A percentile compares a stretch with the other conserved stretches of the same genome.
Conservation (phyloP, 1,140 invertebrate species). For the Drosophila lacertosa region DNA sequence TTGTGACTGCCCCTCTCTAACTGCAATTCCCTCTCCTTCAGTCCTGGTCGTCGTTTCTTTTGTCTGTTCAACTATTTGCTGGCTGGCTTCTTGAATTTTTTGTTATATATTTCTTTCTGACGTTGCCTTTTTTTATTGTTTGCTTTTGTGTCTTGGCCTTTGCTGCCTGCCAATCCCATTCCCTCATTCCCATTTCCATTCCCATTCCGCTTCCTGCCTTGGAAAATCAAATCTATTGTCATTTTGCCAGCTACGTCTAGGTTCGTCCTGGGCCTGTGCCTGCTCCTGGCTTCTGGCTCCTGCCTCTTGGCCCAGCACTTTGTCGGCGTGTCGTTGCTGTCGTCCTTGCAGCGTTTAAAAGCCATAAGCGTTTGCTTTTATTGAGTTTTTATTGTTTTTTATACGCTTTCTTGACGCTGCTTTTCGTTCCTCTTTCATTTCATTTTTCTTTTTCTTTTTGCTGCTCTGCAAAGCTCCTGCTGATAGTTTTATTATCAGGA, state of each 20-base stretch:
- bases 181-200: conserved; percentile 32
- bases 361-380: conserved; percentile 76
- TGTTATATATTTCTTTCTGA: conserved; percentile 75
- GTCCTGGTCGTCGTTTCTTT: conserved; percentile 48
- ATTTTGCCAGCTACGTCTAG: conserved; percentile 69
- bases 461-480: conserved; percentile 45
- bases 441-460: not conserved
- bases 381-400: conserved; percentile 83
- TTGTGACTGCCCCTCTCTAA: conserved; percentile 57
- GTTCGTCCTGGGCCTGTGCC: conserved; percentile 29
- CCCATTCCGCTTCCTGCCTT: conserved; percentile 48
- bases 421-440: conserved; percentile 13
- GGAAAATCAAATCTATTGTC: conserved; percentile 81
- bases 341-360: conserved; percentile 69
- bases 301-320: conserved; percentile 56
- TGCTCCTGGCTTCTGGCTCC: too few species aligned
- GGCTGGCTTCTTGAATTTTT: conserved; percentile 75
- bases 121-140: conserved; percentile 62
- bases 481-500: conserved; percentile 80
- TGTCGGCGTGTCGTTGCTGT: conserved; percentile 54
- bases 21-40: not conserved
- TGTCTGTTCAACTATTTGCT: conserved; percentile 78
- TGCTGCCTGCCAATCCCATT: conserved; percentile 52
- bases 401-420: conserved; percentile 46
- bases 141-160: conserved; percentile 79